These are phyloP conservation scores for Dinoponera quadriceps DNA, from an alignment of 1,140 invertebrate species.

Conservation along the genomic window DNA sequence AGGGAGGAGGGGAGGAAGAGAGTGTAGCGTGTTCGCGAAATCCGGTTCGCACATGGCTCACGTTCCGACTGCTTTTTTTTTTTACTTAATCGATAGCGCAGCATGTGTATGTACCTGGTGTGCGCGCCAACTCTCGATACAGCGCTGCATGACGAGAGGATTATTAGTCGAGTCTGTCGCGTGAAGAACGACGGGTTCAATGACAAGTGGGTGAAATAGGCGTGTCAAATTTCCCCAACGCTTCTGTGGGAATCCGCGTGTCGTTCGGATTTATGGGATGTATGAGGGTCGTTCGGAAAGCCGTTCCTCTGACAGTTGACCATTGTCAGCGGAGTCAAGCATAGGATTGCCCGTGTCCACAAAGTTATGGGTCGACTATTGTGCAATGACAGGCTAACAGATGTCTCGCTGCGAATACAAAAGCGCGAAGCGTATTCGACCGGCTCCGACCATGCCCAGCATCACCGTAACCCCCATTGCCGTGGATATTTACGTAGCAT, in stretches of 20 bases:
- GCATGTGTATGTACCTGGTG: not conserved
- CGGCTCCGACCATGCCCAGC: too few relatives aligned
- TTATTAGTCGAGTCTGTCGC: not conserved
- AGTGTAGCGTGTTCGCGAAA: conserved; percentile 12
- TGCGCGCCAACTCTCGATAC: conserved; percentile 24
- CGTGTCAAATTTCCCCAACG: conserved; percentile 13
- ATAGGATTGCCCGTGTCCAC: too few relatives aligned
- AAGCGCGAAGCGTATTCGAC: too few relatives aligned
- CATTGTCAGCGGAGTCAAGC: conserved; percentile 8
- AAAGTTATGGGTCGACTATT: too few relatives aligned
- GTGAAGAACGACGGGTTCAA: conserved; percentile 2
- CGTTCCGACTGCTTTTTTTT: conserved; percentile 38
- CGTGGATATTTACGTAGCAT: too few relatives aligned
- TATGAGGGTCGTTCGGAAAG: conserved; percentile 3
- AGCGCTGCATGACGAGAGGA: conserved; percentile 8
- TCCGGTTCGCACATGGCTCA: conserved; percentile 20
- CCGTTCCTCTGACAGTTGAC: conserved; percentile 4
- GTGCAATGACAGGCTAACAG: too few relatives aligned
- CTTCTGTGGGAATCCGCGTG: not conserved
- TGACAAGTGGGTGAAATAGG: conserved; percentile 17
- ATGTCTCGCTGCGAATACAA: too few relatives aligned
- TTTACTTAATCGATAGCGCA: conserved; percentile 49
- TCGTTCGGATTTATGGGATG: conserved; percentile 25
- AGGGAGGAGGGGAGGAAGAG: not conserved
- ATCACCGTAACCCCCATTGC: too few relatives aligned